Conservation (phyloP, 2,113 vertebrate genomes). For the Origma solitaria region DNA sequence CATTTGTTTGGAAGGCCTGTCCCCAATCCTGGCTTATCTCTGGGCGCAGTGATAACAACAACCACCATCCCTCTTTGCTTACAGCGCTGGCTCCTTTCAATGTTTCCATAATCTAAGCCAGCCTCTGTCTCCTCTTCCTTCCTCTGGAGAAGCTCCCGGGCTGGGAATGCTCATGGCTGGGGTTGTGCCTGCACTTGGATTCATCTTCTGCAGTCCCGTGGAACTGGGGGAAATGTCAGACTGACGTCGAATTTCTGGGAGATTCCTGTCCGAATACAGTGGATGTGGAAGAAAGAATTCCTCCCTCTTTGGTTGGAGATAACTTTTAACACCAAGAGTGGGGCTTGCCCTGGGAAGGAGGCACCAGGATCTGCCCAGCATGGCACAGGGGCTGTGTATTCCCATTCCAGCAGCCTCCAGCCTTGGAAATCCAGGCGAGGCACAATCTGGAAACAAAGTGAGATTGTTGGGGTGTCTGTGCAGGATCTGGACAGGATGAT, state of each 20-base stretch:
- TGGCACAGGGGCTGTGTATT: rapidly evolving
- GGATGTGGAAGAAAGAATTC: neutral
- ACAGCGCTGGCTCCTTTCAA: neutral
- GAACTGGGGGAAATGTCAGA: neutral
- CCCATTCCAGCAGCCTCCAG: neutral
- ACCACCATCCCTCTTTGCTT: neutral
- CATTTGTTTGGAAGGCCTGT: constrained; percentile 18
- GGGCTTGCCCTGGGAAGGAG: neutral
- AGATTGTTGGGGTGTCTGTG: neutral
- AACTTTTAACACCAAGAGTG: neutral
- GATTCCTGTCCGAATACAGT: neutral
- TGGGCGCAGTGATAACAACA: neutral
- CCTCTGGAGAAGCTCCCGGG: neutral
- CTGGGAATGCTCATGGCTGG: neutral
- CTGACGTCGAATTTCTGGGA: neutral
- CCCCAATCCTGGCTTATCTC: constrained; percentile 31
- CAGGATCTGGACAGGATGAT: rapidly evolving
- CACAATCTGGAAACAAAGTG: neutral
- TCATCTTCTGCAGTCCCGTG: neutral
- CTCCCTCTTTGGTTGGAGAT: neutral
- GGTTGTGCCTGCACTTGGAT: neutral
- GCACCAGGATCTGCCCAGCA: no score
- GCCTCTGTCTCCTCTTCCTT: constrained; percentile 1
- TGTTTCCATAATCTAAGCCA: neutral
- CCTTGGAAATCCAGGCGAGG: neutral